phyloP scores from a whole-genome alignment of 2,797 vertebrate species.

The Simalia tracyae region DNA sequence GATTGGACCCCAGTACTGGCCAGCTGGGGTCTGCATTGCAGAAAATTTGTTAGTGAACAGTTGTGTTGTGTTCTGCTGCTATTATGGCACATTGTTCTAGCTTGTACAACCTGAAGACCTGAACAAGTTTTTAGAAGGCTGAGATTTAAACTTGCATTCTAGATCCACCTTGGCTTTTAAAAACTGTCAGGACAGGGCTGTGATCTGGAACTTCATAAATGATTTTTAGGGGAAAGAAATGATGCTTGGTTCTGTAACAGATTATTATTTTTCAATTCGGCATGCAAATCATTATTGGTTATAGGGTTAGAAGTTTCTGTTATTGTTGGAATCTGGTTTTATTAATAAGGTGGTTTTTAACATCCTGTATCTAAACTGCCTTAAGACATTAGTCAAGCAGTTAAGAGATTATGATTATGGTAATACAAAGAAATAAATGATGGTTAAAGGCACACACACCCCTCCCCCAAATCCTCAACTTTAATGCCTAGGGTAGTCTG shows the following conservation, averaged over 20 bases:
- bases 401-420: neutral
- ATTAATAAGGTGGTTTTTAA: neutral
- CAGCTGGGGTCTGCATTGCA: neutral
- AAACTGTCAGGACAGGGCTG: neutral
- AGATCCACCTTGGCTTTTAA: neutral
- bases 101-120: neutral
- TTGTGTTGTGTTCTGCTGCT: neutral
- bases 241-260: neutral
- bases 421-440: neutral
- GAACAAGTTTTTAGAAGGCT: neutral
- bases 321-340: neutral
- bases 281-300: neutral
- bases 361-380: neutral
- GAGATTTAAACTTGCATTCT: neutral
- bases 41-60: neutral
- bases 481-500: neutral
- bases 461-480: neutral
- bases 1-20: neutral
- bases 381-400: neutral
- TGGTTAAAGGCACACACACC: neutral
- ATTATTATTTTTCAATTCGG: neutral
- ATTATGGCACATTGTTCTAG: neutral
- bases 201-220: neutral
- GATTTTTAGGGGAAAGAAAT: neutral
- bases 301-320: neutral